Evolutionary conservation across 2,888 invertebrate genomes (phyloP).

Genomic region (Xestobium rufovillosum): DNA sequence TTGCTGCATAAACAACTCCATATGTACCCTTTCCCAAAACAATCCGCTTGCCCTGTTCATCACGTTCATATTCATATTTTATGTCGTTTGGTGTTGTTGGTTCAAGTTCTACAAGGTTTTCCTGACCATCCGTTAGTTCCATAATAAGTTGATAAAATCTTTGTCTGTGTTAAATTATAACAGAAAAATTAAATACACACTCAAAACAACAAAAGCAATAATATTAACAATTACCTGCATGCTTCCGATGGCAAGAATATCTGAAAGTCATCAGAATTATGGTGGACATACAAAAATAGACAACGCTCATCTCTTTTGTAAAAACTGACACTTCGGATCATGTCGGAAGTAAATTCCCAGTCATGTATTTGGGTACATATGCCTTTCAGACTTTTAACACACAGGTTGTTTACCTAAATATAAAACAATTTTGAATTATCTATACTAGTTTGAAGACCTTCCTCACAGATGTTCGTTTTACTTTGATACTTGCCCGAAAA

Average conservation of each 20-base stretch:
- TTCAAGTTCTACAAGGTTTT: constrained; percentile 45
- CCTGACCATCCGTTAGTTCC: constrained; percentile 84
- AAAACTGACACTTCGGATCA: constrained; percentile 84
- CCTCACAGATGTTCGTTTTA: too few species aligned
- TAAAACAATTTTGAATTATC: constrained; percentile 6
- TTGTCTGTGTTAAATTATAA: constrained; percentile 44
- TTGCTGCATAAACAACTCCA: constrained; percentile 89
- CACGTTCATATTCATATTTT: constrained; percentile 89
- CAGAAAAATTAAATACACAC: constrained; percentile 5
- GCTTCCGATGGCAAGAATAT: constrained; percentile 90
- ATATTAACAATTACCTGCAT: constrained; percentile 48
- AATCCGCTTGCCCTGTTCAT: constrained; percentile 79
- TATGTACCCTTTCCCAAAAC: constrained; percentile 93
- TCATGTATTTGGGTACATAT: constrained; percentile 82
- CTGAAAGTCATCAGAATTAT: constrained; percentile 98
- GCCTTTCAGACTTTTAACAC: constrained; percentile 67
- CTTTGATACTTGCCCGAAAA: too few species aligned
- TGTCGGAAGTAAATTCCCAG: constrained; percentile 87
- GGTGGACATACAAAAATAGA: constrained; percentile 93
- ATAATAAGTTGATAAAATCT: constrained; percentile 77
- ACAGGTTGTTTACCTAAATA: constrained; percentile 56
- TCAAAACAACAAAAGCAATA: constrained; percentile 7
- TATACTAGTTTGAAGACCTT: background rate
- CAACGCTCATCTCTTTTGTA: constrained; percentile 95
- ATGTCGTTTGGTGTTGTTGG: constrained; percentile 34